phyloP scores from a whole-genome alignment of 2,113 vertebrate species.

The Paramormyrops kingsleyae region DNA sequence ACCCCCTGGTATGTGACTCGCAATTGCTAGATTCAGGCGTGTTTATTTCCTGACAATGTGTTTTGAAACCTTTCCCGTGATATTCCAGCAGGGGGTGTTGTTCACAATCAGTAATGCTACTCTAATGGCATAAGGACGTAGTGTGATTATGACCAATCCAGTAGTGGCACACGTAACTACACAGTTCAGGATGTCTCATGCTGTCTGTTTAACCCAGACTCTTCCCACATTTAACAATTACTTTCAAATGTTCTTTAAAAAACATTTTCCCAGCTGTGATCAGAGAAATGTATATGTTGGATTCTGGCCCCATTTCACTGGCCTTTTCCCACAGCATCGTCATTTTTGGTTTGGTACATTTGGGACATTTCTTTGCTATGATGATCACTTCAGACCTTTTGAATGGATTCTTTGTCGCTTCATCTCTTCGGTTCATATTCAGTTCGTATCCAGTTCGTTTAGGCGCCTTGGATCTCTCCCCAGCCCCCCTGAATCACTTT shows the following conservation, averaged over 20 bases:
- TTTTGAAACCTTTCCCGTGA: neutral
- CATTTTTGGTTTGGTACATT: neutral
- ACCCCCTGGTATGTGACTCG: constrained; percentile 8
- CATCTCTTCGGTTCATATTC: neutral
- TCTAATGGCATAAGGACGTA: neutral
- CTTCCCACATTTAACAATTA: neutral
- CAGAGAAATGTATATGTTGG: neutral
- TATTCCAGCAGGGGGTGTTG: neutral
- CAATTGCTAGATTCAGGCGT: neutral
- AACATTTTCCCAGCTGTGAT: neutral
- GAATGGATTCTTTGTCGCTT: neutral
- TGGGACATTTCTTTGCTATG: neutral
- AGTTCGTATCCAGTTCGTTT: neutral
- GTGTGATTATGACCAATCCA: neutral
- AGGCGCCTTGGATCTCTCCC: neutral
- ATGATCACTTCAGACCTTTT: neutral
- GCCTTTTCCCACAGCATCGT: neutral
- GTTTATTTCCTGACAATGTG: neutral
- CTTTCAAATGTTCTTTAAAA: neutral
- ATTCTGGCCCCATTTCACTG: neutral
- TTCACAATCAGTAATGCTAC: neutral
- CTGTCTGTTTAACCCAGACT: neutral
- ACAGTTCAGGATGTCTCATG: neutral
- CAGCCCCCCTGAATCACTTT: neutral
- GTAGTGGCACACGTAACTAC: neutral